These are phyloP conservation scores for Monarcha castaneiventris DNA, from an alignment of 2,113 vertebrate genomes.

Conservation along the genomic window DNA sequence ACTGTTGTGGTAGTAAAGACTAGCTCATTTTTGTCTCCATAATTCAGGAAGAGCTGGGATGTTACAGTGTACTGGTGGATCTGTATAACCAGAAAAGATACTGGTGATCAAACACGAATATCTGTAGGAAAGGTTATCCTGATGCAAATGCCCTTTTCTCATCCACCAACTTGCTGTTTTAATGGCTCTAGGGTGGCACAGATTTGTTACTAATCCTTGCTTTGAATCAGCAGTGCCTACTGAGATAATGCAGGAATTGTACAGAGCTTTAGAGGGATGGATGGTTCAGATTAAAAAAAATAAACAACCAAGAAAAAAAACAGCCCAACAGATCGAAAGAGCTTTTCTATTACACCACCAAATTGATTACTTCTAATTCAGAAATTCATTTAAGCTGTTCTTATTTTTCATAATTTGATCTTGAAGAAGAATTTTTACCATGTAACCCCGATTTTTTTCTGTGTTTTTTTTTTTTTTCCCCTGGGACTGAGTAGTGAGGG, in stretches of 20 bases:
- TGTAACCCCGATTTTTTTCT: neutral
- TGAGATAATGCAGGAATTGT: neutral
- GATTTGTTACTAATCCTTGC: constrained; percentile 24
- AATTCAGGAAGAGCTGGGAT: neutral
- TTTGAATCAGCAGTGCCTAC: neutral
- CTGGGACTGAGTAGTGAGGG: neutral
- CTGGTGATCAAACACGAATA: neutral
- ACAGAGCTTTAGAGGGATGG: neutral
- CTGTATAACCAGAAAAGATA: neutral
- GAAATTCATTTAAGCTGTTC: neutral
- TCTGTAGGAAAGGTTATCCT: neutral
- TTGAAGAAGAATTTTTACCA: neutral
- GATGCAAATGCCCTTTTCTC: neutral
- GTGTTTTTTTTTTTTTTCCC: neutral
- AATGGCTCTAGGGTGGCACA: neutral
- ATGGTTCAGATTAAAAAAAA: neutral
- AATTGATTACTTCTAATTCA: neutral
- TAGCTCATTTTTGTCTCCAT: neutral
- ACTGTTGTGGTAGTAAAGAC: neutral
- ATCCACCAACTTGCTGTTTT: neutral
- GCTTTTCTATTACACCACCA: neutral
- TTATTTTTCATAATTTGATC: neutral
- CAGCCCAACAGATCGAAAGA: neutral
- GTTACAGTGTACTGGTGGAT: neutral
- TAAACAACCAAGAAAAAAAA: neutral